Percentiles rank a stretch among this genome's conserved stretches.
Conservation (phyloP, 2,888 invertebrate genomes). For the Bellardia pandia region DNA sequence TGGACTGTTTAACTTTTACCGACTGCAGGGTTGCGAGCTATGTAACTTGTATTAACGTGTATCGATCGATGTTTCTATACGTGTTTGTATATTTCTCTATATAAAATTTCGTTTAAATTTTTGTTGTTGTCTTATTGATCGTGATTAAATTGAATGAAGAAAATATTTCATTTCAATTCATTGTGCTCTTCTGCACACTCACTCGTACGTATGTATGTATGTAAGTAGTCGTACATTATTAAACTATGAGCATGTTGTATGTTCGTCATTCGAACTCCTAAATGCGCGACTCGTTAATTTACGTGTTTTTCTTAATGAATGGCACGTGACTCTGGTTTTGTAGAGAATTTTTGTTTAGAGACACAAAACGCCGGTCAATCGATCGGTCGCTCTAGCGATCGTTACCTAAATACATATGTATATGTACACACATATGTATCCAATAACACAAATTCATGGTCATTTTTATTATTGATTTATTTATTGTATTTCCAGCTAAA, state of each 20-base stretch:
- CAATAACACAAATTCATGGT: slow-evolving; percentile 67
- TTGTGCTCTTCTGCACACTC: slow-evolving; percentile 14
- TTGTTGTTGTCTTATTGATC: slow-evolving; percentile 28
- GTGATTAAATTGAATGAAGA: slow-evolving; percentile 62
- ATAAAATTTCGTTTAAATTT: slow-evolving; percentile 41
- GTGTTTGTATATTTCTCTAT: slow-evolving; percentile 8
- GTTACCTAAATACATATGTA: too few relatives aligned
- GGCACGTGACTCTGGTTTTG: slow-evolving; percentile 69
- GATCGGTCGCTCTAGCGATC: too few relatives aligned
- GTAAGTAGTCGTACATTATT: too few relatives aligned
- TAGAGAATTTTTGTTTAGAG: slow-evolving; percentile 9
- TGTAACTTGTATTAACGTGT: slow-evolving; percentile 41
- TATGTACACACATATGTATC: background rate
- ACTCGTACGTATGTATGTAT: too few relatives aligned
- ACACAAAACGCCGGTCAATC: slow-evolving; percentile 28
- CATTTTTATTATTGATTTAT: slow-evolving; percentile 69
- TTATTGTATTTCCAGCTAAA: slow-evolving; percentile 44
- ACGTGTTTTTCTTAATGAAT: slow-evolving; percentile 72
- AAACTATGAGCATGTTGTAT: background rate
- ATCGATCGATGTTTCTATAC: slow-evolving; percentile 46
- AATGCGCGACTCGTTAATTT: slow-evolving; percentile 64
- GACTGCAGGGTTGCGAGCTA: slow-evolving; percentile 35
- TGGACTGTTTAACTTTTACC: slow-evolving; percentile 39
- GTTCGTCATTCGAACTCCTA: slow-evolving; percentile 47
- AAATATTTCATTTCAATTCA: slow-evolving; percentile 57